phyloP scores from a whole-genome alignment of 2,113 vertebrate genomes.

The Syngnathus floridae region DNA sequence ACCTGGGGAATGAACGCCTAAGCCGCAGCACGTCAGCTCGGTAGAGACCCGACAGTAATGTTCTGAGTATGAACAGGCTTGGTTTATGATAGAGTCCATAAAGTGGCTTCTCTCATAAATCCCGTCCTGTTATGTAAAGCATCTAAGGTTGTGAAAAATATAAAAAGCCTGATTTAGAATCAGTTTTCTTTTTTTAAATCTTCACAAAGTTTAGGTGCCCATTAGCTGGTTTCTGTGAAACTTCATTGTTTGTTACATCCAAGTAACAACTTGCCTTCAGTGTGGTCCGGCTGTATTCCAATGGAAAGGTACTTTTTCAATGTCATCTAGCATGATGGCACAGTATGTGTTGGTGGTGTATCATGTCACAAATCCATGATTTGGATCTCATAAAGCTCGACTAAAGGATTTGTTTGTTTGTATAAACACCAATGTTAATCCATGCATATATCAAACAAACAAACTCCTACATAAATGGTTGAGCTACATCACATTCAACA shows the following conservation, averaged over 20 bases:
- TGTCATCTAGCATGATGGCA: neutral
- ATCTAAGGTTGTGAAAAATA: constrained; percentile 51
- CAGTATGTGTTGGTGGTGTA: neutral
- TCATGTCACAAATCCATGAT: neutral
- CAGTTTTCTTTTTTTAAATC: constrained; percentile 4
- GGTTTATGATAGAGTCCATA: constrained; percentile 30
- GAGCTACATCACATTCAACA: neutral
- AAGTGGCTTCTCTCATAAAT: constrained; percentile 22
- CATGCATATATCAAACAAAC: neutral
- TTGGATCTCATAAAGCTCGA: neutral
- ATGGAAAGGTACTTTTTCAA: neutral
- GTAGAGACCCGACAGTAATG: constrained; percentile 69
- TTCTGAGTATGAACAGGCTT: constrained; percentile 66
- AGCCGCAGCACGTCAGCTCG: constrained; percentile 27
- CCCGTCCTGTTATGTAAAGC: constrained; percentile 58
- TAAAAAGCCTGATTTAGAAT: constrained; percentile 33
- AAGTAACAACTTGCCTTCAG: constrained; percentile 55
- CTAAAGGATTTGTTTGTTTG: neutral
- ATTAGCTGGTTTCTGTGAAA: constrained; percentile 84
- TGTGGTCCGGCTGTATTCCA: constrained; percentile 5
- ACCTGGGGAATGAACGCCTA: constrained; percentile 9
- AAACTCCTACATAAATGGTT: neutral
- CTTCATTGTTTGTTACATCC: constrained; percentile 80
- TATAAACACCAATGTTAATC: neutral
- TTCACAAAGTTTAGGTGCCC: constrained; percentile 56